Percentiles rank a stretch among this genome's conserved stretches.
These are phyloP conservation scores for Drosophila nebulosa DNA, from an alignment of 1,140 invertebrate species.

Conservation along the genomic window DNA sequence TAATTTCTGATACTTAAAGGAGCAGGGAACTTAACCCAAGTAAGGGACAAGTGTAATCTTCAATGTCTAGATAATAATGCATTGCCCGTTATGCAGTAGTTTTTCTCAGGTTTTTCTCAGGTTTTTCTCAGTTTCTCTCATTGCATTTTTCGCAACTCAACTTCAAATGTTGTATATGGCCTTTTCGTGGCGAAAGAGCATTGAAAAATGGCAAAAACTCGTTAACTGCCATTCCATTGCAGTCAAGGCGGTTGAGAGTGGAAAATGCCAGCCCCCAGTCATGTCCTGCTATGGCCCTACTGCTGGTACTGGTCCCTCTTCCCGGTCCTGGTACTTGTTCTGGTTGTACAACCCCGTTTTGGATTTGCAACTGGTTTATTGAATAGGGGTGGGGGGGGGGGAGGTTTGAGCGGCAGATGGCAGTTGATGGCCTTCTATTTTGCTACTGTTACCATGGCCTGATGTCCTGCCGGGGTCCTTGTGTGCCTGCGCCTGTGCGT, in stretches of 20 bases:
- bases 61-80: too few relatives aligned
- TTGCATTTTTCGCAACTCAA: too few relatives aligned
- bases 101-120: too few relatives aligned
- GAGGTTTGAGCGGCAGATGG: constrained; percentile 7
- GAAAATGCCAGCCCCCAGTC: constrained; percentile 38
- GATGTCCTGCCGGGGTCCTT: constrained; percentile 4
- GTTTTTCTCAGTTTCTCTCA: neutral
- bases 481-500: neutral
- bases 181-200: neutral
- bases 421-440: constrained; percentile 47
- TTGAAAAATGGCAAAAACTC: constrained; percentile 59
- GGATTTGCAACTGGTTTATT: constrained; percentile 59
- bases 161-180: neutral
- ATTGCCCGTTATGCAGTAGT: neutral
- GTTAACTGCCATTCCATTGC: constrained; percentile 69
- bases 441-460: constrained; percentile 60
- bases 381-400: neutral
- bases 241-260: neutral
- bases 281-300: constrained; percentile 7
- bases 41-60: too few relatives aligned
- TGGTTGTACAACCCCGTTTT: neutral
- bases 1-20: too few relatives aligned
- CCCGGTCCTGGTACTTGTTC: neutral
- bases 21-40: too few relatives aligned
- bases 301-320: neutral